Evolutionary conservation across 2,797 vertebrate species (phyloP).

Genomic region (Euphonia xanthogaster): DNA sequence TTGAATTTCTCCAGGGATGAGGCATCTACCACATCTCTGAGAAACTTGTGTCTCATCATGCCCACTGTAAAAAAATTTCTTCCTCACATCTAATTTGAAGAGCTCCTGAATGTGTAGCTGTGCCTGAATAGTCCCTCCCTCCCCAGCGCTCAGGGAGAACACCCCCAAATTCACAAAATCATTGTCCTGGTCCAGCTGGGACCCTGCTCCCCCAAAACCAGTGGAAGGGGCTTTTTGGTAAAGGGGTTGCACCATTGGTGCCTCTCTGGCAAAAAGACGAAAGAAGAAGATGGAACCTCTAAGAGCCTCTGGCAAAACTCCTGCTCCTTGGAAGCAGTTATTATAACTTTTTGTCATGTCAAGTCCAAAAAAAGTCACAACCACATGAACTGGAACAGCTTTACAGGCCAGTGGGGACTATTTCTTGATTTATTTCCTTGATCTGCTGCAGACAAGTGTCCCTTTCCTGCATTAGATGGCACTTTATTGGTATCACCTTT

Average conservation of each 20-base stretch:
- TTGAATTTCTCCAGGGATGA: background rate
- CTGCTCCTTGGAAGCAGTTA: slow-evolving; percentile 6
- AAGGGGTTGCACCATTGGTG: background rate
- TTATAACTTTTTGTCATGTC: background rate
- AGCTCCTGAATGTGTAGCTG: background rate
- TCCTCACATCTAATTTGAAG: fast-evolving
- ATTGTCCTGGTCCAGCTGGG: fast-evolving
- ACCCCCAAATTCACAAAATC: background rate
- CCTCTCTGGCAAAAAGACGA: background rate
- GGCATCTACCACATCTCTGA: background rate
- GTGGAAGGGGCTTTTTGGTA: background rate
- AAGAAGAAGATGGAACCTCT: background rate
- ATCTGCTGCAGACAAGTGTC: background rate
- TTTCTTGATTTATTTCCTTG: background rate
- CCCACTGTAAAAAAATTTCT: background rate
- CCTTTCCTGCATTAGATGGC: background rate
- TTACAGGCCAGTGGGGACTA: background rate
- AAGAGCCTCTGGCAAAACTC: background rate
- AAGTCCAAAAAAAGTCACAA: background rate
- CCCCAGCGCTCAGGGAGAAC: background rate
- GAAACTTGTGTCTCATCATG: background rate
- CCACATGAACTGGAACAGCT: background rate
- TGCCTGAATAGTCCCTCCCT: background rate
- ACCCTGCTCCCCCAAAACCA: background rate
- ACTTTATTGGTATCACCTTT: background rate